These are phyloP conservation scores for Myopa testacea DNA, from an alignment of 2,888 invertebrate genomes.

Conservation along the genomic window DNA sequence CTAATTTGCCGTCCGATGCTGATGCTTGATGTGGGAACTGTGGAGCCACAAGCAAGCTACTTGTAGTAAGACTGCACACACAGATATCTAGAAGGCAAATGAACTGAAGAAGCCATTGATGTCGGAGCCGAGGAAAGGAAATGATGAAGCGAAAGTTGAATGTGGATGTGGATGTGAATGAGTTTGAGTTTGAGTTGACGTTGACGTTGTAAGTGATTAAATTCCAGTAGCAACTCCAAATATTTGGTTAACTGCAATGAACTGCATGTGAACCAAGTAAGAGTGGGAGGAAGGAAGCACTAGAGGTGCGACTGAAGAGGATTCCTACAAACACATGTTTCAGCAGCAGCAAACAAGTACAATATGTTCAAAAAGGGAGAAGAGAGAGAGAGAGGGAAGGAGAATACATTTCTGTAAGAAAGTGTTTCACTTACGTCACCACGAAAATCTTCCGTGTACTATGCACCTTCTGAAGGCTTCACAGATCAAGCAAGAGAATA, in stretches of 20 bases:
- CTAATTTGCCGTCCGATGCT: constrained; percentile 3
- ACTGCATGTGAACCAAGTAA: background rate
- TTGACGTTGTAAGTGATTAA: background rate
- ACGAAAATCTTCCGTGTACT: too few species aligned
- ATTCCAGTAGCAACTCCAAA: constrained; percentile 4
- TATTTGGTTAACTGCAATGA: background rate
- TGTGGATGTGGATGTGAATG: background rate
- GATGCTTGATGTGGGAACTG: background rate
- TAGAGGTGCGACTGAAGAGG: background rate
- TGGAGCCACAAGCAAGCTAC: too few species aligned
- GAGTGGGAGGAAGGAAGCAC: background rate
- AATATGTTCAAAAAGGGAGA: too few species aligned
- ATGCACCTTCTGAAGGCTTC: too few species aligned
- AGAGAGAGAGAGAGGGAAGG: too few species aligned
- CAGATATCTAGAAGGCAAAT: constrained; percentile 12
- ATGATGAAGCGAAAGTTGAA: background rate
- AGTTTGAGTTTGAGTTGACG: too few species aligned
- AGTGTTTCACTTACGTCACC: too few species aligned
- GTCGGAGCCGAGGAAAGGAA: too few species aligned
- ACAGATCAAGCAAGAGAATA: too few species aligned
- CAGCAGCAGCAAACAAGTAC: too few species aligned
- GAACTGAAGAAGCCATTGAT: constrained; percentile 18
- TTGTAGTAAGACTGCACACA: background rate
- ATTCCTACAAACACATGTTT: background rate
- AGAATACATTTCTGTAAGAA: too few species aligned